Percentiles rank a stretch among this genome's conserved stretches.
Evolutionary conservation across 2,113 vertebrate genomes (phyloP).

Genomic region (Ancistrus triradiatus): DNA sequence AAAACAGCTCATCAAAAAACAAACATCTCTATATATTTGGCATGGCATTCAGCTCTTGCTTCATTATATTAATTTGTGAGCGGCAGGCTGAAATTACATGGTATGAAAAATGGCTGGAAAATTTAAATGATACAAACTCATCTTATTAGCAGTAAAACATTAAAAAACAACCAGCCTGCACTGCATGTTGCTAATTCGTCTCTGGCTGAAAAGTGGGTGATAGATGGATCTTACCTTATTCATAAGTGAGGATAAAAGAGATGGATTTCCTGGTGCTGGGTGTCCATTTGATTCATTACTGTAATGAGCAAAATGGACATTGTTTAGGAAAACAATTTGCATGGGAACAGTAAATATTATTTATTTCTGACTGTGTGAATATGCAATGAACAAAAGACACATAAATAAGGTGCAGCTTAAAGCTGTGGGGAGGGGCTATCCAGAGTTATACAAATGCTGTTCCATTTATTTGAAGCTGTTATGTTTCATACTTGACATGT

Average conservation of each 20-base stretch:
- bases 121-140: conserved; percentile 99
- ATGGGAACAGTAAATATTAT: conserved; percentile 77
- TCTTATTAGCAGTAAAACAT: conserved; percentile 99
- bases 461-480: conserved; percentile 45
- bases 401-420: conserved; percentile 56
- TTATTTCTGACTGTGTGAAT: conserved; percentile 67
- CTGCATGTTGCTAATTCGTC: conserved; percentile 87
- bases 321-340: conserved; percentile 83
- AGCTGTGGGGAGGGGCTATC: conserved; percentile 36
- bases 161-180: conserved; percentile 95
- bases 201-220: conserved; percentile 86
- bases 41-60: conserved; percentile 92
- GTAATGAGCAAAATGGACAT: conserved; percentile 91
- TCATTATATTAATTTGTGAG: conserved; percentile 99
- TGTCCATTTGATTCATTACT: conserved; percentile 99
- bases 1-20: conserved; percentile 78
- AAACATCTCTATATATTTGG: conserved; percentile 92
- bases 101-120: conserved; percentile 99
- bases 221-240: conserved; percentile 99
- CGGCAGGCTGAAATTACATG: conserved; percentile 93
- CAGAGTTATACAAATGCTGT: conserved; percentile 57
- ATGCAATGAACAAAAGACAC: conserved; percentile 65
- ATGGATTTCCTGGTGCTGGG: conserved; percentile 91
- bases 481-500: conserved; percentile 43
- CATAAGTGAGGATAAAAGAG: conserved; percentile 99